phyloP scores from a whole-genome alignment of 1,140 invertebrate genomes.

The Lordiphosa clarofinis region DNA sequence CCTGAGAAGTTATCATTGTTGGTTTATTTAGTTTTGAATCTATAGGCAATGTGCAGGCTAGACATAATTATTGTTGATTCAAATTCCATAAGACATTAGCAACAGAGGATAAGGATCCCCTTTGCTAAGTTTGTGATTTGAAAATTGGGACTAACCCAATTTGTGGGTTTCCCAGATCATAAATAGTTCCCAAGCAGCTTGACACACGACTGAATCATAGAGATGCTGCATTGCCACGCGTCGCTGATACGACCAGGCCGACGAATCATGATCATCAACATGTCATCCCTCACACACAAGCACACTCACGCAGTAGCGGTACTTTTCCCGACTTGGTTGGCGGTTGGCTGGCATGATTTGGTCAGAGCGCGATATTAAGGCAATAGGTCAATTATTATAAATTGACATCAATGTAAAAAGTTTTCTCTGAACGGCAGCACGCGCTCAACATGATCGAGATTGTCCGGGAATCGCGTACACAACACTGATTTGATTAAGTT shows the following conservation, averaged over 20 bases:
- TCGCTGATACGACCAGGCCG: constrained; percentile 12
- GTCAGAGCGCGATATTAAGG: constrained; percentile 76
- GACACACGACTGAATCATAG: constrained; percentile 12
- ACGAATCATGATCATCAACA: constrained; percentile 23
- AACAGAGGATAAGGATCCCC: too few relatives aligned
- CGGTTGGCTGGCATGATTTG: constrained; percentile 55
- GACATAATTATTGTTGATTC: too few relatives aligned
- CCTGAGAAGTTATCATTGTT: too few relatives aligned
- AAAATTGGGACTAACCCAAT: too few relatives aligned
- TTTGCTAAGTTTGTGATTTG: too few relatives aligned
- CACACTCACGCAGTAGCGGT: constrained; percentile 27
- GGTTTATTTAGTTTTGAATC: too few relatives aligned
- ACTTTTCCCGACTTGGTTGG: constrained; percentile 53
- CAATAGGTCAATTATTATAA: constrained; percentile 79
- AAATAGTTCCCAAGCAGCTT: neutral
- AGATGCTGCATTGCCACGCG: constrained; percentile 26
- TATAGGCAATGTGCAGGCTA: too few relatives aligned
- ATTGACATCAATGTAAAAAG: constrained; percentile 78
- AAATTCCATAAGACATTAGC: too few relatives aligned
- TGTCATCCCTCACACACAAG: constrained; percentile 3
- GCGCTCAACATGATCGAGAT: constrained; percentile 8
- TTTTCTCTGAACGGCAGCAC: constrained; percentile 27
- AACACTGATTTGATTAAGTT: constrained; percentile 67
- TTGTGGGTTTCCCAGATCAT: too few relatives aligned
- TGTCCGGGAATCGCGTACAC: constrained; percentile 22